phyloP scores from a whole-genome alignment of 2,113 vertebrate species.

The Melanotaenia duboulayi region DNA sequence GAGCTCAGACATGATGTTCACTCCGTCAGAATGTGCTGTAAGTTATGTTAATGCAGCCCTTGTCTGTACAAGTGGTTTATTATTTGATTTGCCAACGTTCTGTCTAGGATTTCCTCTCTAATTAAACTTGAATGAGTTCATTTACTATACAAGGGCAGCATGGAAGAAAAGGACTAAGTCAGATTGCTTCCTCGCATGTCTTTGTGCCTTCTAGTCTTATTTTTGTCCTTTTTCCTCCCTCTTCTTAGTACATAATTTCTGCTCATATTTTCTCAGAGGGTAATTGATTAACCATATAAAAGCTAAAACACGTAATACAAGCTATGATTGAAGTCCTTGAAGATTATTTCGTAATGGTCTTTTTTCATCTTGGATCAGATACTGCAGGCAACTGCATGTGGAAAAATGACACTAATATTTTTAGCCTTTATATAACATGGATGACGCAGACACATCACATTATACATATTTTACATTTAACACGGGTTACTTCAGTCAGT shows the following conservation, averaged over 20 bases:
- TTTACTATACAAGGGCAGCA: conserved; percentile 56
- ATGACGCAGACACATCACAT: background rate
- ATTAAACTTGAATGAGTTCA: conserved; percentile 67
- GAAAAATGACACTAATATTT: background rate
- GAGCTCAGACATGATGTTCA: conserved; percentile 16
- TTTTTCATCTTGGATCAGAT: conserved; percentile 17
- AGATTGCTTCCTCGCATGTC: conserved; percentile 45
- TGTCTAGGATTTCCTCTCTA: conserved; percentile 50
- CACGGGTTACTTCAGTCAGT: no score
- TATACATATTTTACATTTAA: fast-evolving
- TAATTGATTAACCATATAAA: conserved; percentile 39
- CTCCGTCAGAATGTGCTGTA: conserved; percentile 17
- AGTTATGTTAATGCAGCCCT: conserved; percentile 42
- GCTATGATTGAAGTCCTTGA: background rate
- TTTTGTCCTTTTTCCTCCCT: conserved; percentile 5
- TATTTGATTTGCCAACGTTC: conserved; percentile 65
- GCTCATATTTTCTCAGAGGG: conserved; percentile 33
- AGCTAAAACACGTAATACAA: conserved; percentile 15
- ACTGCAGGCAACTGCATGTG: background rate
- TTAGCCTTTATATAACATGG: background rate
- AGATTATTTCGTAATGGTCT: background rate
- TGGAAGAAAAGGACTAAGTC: conserved; percentile 44
- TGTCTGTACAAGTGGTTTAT: conserved; percentile 48
- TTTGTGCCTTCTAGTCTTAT: conserved; percentile 45
- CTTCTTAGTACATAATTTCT: conserved; percentile 22